A percentile compares a stretch with the other conserved stretches of the same genome.
Evolutionary conservation across 1,140 invertebrate genomes (phyloP).

Genomic region (Catajapyx aquilonaris): DNA sequence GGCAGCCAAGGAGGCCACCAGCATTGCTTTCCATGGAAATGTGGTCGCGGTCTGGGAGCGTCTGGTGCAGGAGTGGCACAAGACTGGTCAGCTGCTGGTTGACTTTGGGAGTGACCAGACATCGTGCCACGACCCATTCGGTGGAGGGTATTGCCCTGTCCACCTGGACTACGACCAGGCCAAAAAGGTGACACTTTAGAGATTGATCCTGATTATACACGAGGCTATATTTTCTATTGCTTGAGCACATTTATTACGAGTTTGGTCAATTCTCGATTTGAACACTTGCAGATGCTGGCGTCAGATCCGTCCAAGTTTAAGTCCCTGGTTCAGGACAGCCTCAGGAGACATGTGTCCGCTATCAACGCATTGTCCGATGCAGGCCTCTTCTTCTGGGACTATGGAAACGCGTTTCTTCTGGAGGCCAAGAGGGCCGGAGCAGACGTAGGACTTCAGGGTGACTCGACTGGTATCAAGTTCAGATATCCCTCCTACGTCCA

Average conservation of each 20-base stretch:
- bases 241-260: not conserved
- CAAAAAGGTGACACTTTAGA: conserved; percentile 14
- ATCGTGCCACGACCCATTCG: conserved; percentile 41
- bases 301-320: conserved; percentile 30
- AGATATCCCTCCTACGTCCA: conserved; percentile 46
- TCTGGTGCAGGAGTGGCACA: conserved; percentile 28
- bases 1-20: conserved; percentile 19
- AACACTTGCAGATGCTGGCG: conserved; percentile 22
- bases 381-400: conserved; percentile 47
- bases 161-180: conserved; percentile 23
- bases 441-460: conserved; percentile 18
- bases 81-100: conserved; percentile 31
- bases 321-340: conserved; percentile 32
- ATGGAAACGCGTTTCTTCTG: conserved; percentile 46
- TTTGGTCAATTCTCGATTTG: not conserved
- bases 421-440: conserved; percentile 39
- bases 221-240: not conserved
- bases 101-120: conserved; percentile 49
- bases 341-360: conserved; percentile 35
- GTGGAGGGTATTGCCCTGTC: conserved; percentile 42
- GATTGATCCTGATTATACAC: not conserved
- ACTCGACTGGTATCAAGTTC: conserved; percentile 25
- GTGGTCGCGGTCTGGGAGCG: conserved; percentile 40
- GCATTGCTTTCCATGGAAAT: conserved; percentile 41
- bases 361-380: conserved; percentile 30